phyloP scores from a whole-genome alignment of 2,797 vertebrate species.

The Dicrostonyx torquatus region DNA sequence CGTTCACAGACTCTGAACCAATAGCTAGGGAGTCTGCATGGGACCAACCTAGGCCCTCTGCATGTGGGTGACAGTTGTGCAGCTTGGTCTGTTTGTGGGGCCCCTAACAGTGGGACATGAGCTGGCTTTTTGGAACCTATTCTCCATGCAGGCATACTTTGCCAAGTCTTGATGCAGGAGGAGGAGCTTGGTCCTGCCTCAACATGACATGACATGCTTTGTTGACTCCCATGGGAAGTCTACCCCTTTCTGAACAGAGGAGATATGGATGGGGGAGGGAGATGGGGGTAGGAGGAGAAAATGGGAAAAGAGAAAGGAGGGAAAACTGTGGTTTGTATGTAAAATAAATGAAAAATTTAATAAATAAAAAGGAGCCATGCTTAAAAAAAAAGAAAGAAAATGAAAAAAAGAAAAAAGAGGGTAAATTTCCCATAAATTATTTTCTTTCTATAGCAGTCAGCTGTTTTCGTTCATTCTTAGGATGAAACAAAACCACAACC shows the following conservation, averaged over 20 bases:
- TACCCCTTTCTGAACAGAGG: not conserved
- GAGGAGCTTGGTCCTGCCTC: not conserved
- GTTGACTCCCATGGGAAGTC: not conserved
- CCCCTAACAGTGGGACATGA: not conserved
- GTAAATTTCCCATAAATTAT: slow-evolving; percentile 35
- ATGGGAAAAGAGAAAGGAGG: not conserved
- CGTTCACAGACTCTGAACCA: not conserved
- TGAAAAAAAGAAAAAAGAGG: not conserved
- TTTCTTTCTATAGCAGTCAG: not conserved
- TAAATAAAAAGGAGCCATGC: not conserved
- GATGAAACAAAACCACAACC: not conserved
- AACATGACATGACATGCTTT: not conserved
- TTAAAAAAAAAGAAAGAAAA: not conserved
- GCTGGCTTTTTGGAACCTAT: not conserved
- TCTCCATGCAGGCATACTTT: not conserved
- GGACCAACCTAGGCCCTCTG: not conserved
- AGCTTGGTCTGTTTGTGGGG: not conserved
- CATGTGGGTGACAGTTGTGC: not conserved
- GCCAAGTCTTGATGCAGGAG: not conserved
- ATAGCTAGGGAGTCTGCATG: not conserved
- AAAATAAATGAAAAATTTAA: not conserved
- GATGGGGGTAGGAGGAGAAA: too few species aligned
- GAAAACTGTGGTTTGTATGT: not conserved
- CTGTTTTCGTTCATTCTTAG: not conserved
- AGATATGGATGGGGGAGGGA: not conserved